A percentile compares a stretch with the other conserved stretches of the same genome.
phyloP scores from a whole-genome alignment of 2,113 vertebrate genomes.

The Campylomormyrus numenius region DNA sequence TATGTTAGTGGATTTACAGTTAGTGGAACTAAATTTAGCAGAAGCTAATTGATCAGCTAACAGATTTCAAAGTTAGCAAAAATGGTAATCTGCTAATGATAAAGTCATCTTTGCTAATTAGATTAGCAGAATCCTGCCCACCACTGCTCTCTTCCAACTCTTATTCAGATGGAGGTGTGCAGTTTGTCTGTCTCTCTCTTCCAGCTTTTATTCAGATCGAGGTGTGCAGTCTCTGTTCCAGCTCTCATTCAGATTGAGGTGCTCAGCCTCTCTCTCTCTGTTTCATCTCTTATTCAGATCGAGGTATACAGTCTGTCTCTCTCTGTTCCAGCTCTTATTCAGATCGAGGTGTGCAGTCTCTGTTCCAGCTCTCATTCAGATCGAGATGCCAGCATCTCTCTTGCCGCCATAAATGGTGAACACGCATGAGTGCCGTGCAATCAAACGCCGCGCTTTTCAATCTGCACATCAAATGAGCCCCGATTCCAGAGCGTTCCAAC shows the following conservation, averaged over 20 bases:
- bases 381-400: background rate
- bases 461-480: background rate
- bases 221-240: background rate
- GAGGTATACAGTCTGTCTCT: background rate
- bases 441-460: background rate
- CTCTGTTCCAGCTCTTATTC: background rate
- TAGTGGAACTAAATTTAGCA: background rate
- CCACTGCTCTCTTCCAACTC: background rate
- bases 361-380: background rate
- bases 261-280: background rate
- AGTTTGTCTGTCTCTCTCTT: background rate
- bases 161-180: background rate
- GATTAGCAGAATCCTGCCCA: background rate
- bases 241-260: background rate
- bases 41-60: background rate
- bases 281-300: background rate
- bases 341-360: background rate
- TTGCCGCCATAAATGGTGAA: background rate
- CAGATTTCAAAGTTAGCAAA: background rate
- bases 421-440: background rate
- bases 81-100: background rate
- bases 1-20: background rate
- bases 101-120: background rate
- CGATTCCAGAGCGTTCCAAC: background rate
- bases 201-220: background rate